Base-by-base conservation (phyloP, 2,888 invertebrate species). In the Emesis russula region DNA sequence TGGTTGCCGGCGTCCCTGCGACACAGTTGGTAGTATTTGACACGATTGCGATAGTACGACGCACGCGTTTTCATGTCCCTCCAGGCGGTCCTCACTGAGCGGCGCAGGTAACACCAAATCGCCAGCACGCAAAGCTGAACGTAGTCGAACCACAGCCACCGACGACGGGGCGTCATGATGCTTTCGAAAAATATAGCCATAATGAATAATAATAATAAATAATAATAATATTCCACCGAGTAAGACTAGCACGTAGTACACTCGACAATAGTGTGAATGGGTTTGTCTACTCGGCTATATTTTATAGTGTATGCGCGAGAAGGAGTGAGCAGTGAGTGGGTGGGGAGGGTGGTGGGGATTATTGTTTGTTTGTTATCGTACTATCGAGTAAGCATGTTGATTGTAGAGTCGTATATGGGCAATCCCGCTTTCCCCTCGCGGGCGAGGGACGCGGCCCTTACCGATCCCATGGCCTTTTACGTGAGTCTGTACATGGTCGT, bases 71-170 rank as follows among this genome's bases (percentile, higher is more conserved):
- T 41, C 18, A 41, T 41, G 74, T 11, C 48, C 44, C 38, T 41
- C 74, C 38, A 74, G 9, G 74, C 41, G 74, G 41, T 74, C 48
- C 7, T 36, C 36, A 38, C 0, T 11, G 15, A 71, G 71, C 71
- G 71, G 25, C 74, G 74, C n/a, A 74, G 74, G 74, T 74, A 74
- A 25, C 38, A 41, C 41, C 41, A 74, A 44, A 74, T 74, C 41
- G 18, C 48, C 25, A 36, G 6, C 41, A 36, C 1, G 25, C 74
- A 41, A 74, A 74, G 41, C 74, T 74, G 36, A 74, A n/a, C 44
- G 41, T 38, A 11, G 38, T 18, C 38, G 74, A 41, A 11, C 38
- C 6, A 44, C 41, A 36, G 41, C 44, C 36, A 36, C 15, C 36
- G 36, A 70, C 36, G 36, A 70, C 70, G 63, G 63, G 63, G 18